Percentiles rank a stretch among this genome's conserved stretches.
Conservation (phyloP, 2,113 vertebrate genomes). For the Thamnaconus septentrionalis region DNA sequence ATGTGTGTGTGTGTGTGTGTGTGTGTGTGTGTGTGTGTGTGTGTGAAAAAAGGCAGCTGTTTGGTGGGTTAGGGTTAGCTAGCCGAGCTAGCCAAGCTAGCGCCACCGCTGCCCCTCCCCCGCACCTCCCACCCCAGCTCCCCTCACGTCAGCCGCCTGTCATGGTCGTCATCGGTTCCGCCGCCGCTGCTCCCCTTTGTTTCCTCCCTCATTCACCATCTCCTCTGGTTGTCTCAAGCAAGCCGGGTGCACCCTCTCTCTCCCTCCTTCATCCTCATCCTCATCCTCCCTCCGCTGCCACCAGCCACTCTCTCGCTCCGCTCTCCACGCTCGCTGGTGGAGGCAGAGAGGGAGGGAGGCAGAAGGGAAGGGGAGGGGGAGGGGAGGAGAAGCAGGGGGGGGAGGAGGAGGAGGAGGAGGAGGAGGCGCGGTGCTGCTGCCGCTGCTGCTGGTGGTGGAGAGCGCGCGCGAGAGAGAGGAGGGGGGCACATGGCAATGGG, state of each 20-base stretch:
- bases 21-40: no score
- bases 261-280: constrained; percentile 8
- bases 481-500: constrained; percentile 80
- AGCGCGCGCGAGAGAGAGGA: constrained; percentile 55
- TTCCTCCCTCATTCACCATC: constrained; percentile 54
- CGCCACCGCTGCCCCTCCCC: constrained; percentile 51
- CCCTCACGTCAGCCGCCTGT: constrained; percentile 26
- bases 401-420: constrained; percentile 53
- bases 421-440: constrained; percentile 46
- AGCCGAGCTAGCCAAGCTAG: no score
- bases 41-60: not conserved
- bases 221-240: constrained; percentile 57
- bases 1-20: no score
- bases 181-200: constrained; percentile 41
- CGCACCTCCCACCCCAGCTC: constrained; percentile 41
- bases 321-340: constrained; percentile 66
- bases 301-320: constrained; percentile 53
- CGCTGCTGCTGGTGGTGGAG: constrained; percentile 23
- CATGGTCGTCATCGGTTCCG: constrained; percentile 32
- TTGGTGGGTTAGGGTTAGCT: constrained; percentile 1
- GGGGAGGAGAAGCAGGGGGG: constrained; percentile 18
- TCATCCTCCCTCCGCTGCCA: constrained; percentile 11
- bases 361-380: constrained; percentile 43
- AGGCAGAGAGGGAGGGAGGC: constrained; percentile 21
- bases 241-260: constrained; percentile 52